These are phyloP conservation scores for Bufotes viridis DNA, from an alignment of 2,797 vertebrate species.

Conservation along the genomic window DNA sequence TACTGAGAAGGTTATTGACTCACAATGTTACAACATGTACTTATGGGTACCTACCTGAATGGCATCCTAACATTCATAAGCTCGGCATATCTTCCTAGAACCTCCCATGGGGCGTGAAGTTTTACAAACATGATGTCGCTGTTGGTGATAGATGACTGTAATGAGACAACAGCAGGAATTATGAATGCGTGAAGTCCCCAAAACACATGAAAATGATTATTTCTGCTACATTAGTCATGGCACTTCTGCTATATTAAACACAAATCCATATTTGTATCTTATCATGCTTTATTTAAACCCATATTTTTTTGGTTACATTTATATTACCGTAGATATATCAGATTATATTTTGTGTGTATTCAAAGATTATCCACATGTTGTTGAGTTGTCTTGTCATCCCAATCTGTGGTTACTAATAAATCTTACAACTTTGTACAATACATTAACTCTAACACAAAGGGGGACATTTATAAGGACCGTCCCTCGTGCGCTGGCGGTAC, in stretches of 20 bases:
- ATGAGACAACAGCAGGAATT: conserved; percentile 71
- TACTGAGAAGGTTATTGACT: background rate
- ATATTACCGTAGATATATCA: background rate
- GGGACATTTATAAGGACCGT: too few relatives aligned
- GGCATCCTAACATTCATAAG: conserved; percentile 97
- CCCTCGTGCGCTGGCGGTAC: too few relatives aligned
- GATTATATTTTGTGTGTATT: background rate
- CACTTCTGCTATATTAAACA: background rate
- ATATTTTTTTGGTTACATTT: background rate
- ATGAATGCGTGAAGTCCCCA: background rate
- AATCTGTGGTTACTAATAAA: too few relatives aligned
- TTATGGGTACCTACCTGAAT: conserved; percentile 83
- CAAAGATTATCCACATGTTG: background rate
- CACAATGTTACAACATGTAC: background rate
- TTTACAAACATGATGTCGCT: conserved; percentile 94
- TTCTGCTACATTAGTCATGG: conserved; percentile 1
- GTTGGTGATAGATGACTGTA: conserved; percentile 89
- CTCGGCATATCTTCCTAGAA: conserved; percentile 92
- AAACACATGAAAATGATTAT: background rate
- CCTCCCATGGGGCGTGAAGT: conserved; percentile 93
- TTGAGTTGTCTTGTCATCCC: too few relatives aligned
- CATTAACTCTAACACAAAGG: too few relatives aligned
- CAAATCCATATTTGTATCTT: background rate
- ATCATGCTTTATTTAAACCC: background rate
- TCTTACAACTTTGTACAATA: too few relatives aligned